A percentile compares a stretch with the other conserved stretches of the same genome.
phyloP scores from a whole-genome alignment of 2,113 vertebrate species.

The Sphaerodactylus townsendi region DNA sequence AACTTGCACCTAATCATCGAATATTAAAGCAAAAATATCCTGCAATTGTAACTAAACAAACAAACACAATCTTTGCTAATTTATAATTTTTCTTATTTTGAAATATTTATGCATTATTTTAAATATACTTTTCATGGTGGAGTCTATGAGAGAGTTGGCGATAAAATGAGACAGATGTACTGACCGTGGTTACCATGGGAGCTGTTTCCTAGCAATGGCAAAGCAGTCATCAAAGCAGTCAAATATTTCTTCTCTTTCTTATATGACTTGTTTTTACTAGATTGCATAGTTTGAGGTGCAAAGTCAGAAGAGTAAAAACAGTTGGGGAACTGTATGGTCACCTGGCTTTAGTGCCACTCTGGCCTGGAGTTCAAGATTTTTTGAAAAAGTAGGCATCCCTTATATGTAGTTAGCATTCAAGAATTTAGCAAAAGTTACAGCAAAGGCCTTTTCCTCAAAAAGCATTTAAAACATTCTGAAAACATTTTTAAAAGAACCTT shows the following conservation, averaged over 20 bases:
- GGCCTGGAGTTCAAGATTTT: slow-evolving; percentile 22
- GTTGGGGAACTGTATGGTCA: slow-evolving; percentile 33
- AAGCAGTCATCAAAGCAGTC: slow-evolving; percentile 74
- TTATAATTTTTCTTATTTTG: slow-evolving; percentile 46
- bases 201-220: slow-evolving; percentile 80
- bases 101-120: slow-evolving; percentile 55
- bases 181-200: slow-evolving; percentile 81
- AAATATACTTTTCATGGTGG: slow-evolving; percentile 69
- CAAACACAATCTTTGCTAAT: slow-evolving; percentile 41
- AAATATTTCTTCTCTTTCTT: slow-evolving; percentile 59
- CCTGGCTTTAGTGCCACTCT: slow-evolving; percentile 29
- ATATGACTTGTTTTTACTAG: slow-evolving; percentile 66
- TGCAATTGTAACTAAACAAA: slow-evolving; percentile 57
- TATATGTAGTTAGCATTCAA: slow-evolving; percentile 32
- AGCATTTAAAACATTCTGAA: too few species aligned
- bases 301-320: slow-evolving; percentile 57
- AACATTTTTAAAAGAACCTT: too few species aligned
- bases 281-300: slow-evolving; percentile 62
- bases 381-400: slow-evolving; percentile 30
- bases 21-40: slow-evolving; percentile 52
- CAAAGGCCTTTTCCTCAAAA: not conserved
- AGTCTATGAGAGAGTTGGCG: slow-evolving; percentile 68
- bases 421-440: not conserved
- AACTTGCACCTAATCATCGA: slow-evolving; percentile 1
- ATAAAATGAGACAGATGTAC: slow-evolving; percentile 80